phyloP scores from a whole-genome alignment of 1,140 invertebrate genomes.

The Heliothis subflexa region DNA sequence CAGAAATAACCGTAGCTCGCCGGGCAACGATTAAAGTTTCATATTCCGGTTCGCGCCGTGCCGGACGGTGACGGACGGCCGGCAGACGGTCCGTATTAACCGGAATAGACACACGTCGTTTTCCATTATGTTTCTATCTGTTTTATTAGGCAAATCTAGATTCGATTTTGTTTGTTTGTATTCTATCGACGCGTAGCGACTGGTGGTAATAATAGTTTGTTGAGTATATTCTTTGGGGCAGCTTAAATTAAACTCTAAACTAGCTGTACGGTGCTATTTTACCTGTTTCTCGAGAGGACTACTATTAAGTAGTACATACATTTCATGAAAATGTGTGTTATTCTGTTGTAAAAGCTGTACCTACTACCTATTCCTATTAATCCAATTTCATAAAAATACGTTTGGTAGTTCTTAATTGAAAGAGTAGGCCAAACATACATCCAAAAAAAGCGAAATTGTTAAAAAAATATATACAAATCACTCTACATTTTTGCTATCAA shows the following conservation, averaged over 20 bases:
- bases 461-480: too few species aligned
- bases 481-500: too few species aligned
- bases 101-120: slow-evolving; percentile 47
- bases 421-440: too few species aligned
- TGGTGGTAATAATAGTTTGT: neutral
- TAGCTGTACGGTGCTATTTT: too few species aligned
- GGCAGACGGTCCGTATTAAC: slow-evolving; percentile 36
- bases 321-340: too few species aligned
- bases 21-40: slow-evolving; percentile 48
- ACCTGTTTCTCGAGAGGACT: too few species aligned
- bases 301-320: too few species aligned
- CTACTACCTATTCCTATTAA: too few species aligned
- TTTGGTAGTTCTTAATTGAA: too few species aligned
- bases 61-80: slow-evolving; percentile 44
- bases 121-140: slow-evolving; percentile 23
- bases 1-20: slow-evolving; percentile 31
- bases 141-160: slow-evolving; percentile 28
- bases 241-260: neutral
- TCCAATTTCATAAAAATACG: too few species aligned
- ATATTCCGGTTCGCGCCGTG: slow-evolving; percentile 21
- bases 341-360: too few species aligned
- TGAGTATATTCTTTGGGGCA: neutral
- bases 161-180: slow-evolving; percentile 1
- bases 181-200: neutral
- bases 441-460: too few species aligned